A percentile compares a stretch with the other conserved stretches of the same genome.
Evolutionary conservation across 2,113 vertebrate genomes (phyloP).

Genomic region (Cygnus buccinator): DNA sequence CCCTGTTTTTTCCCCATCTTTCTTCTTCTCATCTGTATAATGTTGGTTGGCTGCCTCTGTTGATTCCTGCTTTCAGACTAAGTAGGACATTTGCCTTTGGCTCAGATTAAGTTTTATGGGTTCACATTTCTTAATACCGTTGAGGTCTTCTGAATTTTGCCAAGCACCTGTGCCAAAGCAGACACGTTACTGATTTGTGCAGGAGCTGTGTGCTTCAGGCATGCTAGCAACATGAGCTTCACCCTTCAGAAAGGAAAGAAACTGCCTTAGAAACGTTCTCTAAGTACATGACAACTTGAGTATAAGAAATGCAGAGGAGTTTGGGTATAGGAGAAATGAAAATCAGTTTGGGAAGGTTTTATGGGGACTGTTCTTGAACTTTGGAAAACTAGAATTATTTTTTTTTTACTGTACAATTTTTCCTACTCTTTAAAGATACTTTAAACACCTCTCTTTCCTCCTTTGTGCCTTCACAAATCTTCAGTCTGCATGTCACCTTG

Average conservation of each 20-base stretch:
- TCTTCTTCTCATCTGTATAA: rapidly evolving
- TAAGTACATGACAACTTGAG: background rate
- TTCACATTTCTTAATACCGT: background rate
- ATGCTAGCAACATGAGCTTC: background rate
- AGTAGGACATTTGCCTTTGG: background rate
- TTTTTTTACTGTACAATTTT: background rate
- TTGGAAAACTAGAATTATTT: background rate
- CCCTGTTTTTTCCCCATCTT: background rate
- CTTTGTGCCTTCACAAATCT: background rate
- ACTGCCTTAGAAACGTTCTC: background rate
- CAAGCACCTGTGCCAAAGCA: background rate
- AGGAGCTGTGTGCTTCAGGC: background rate
- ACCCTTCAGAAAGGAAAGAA: background rate
- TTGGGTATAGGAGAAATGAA: background rate
- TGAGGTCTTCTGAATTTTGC: background rate
- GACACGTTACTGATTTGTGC: background rate
- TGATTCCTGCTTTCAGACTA: background rate
- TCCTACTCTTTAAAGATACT: background rate
- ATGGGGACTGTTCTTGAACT: background rate
- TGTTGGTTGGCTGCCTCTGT: background rate
- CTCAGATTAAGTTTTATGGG: background rate
- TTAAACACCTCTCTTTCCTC: background rate
- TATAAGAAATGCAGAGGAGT: background rate
- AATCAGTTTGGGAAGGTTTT: background rate
- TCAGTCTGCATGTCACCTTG: background rate